phyloP scores from a whole-genome alignment of 1,140 invertebrate genomes.

The Lordiphosa collinella region DNA sequence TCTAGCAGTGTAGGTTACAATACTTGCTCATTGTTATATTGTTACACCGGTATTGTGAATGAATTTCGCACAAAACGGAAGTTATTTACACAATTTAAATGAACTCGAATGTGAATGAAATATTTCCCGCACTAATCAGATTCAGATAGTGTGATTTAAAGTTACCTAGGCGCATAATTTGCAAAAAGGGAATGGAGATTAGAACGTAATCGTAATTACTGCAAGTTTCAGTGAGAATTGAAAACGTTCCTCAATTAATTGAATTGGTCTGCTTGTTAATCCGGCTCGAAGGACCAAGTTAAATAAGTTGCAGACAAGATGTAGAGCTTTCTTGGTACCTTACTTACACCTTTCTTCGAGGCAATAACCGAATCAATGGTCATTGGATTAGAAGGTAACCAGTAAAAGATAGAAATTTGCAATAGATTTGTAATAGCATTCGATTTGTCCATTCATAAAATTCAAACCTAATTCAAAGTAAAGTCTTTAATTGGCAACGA shows the following conservation, averaged over 20 bases:
- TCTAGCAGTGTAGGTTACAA: conserved; percentile 26
- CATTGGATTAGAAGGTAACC: no score
- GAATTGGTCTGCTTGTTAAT: background rate
- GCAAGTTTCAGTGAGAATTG: no score
- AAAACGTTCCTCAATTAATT: no score
- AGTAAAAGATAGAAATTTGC: no score
- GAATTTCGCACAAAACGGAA: conserved; percentile 57
- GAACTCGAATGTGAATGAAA: conserved; percentile 45
- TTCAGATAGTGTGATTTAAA: conserved; percentile 16
- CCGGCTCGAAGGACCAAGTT: background rate
- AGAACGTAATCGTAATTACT: conserved; percentile 1
- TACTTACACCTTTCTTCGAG: no score
- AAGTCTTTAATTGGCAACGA: conserved; percentile 26
- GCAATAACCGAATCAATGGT: no score
- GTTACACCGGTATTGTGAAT: conserved; percentile 7
- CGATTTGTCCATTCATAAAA: background rate
- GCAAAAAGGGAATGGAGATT: conserved; percentile 27
- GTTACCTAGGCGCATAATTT: conserved; percentile 26
- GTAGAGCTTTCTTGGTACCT: no score
- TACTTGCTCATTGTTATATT: conserved; percentile 6
- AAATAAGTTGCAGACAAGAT: no score
- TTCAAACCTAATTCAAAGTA: background rate
- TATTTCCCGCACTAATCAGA: conserved; percentile 21
- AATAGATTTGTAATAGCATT: background rate
- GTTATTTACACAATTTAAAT: conserved; percentile 72